These are phyloP conservation scores for Drosophila lacteicornis DNA, from an alignment of 1,140 invertebrate genomes.

Conservation along the genomic window DNA sequence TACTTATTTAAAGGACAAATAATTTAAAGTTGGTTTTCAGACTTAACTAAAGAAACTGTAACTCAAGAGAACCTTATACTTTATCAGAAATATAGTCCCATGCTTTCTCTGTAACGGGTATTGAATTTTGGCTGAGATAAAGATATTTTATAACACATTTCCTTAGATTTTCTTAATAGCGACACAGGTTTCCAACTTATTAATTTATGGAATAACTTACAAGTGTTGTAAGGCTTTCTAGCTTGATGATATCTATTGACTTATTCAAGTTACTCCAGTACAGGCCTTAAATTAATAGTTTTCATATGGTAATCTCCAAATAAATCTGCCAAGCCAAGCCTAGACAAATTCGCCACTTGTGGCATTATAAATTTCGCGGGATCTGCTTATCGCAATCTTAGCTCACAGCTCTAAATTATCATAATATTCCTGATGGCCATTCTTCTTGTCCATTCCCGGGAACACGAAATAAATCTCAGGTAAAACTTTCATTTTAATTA, in stretches of 20 bases:
- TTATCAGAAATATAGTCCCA: too few relatives aligned
- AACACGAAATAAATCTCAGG: slow-evolving; percentile 46
- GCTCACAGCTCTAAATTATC: slow-evolving; percentile 23
- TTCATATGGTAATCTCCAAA: not conserved
- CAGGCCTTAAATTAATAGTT: not conserved
- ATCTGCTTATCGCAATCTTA: slow-evolving; percentile 35
- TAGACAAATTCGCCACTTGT: slow-evolving; percentile 12
- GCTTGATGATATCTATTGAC: too few relatives aligned
- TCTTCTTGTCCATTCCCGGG: slow-evolving; percentile 16
- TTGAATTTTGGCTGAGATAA: too few relatives aligned
- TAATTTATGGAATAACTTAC: too few relatives aligned
- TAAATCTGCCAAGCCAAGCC: not conserved
- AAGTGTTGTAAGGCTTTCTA: not conserved
- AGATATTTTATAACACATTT: not conserved
- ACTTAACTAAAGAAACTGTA: too few relatives aligned
- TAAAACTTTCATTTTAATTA: slow-evolving; percentile 74
- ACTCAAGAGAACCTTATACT: too few relatives aligned
- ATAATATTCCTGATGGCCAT: slow-evolving; percentile 26
- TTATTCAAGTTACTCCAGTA: not conserved
- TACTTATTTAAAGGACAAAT: too few relatives aligned
- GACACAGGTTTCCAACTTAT: not conserved
- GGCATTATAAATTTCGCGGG: slow-evolving; percentile 14
- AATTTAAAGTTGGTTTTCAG: too few relatives aligned
- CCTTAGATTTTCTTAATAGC: not conserved
- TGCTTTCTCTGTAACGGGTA: too few relatives aligned